Evolutionary conservation across 2,888 invertebrate species (phyloP).

Genomic region (Epirrhoe alternata): DNA sequence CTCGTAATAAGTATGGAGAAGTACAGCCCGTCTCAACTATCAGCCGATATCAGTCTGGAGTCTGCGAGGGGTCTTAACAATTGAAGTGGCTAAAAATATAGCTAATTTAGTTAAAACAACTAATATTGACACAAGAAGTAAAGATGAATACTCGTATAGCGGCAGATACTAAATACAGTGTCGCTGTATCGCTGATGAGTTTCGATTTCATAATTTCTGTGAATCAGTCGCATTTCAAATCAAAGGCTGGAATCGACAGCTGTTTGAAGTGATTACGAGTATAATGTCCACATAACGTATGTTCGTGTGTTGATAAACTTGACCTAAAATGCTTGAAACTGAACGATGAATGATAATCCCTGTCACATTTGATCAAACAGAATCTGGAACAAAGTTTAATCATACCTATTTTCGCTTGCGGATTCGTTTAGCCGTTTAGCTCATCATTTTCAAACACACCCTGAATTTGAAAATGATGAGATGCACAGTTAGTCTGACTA

Average conservation of each 20-base stretch:
- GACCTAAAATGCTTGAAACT: background rate
- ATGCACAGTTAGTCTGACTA: too few species aligned
- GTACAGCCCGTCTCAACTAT: too few species aligned
- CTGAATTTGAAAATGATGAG: too few species aligned
- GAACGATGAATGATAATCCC: background rate
- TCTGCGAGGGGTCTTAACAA: too few species aligned
- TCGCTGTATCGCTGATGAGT: background rate
- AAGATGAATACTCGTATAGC: background rate
- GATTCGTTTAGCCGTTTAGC: background rate
- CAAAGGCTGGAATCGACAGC: background rate
- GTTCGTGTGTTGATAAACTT: conserved; percentile 4
- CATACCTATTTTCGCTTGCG: background rate
- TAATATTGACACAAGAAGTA: too few species aligned
- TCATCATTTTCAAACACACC: too few species aligned
- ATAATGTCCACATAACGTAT: background rate
- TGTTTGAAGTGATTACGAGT: background rate
- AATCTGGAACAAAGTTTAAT: background rate
- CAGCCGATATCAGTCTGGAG: too few species aligned
- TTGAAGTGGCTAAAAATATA: too few species aligned
- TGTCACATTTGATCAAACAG: background rate
- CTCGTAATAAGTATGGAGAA: too few species aligned
- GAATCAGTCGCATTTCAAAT: background rate
- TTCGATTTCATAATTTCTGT: background rate
- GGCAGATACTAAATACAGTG: background rate
- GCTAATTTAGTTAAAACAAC: too few species aligned